Evolutionary conservation across 2,797 vertebrate species (phyloP).

Genomic region (Crenichthys baileyi): DNA sequence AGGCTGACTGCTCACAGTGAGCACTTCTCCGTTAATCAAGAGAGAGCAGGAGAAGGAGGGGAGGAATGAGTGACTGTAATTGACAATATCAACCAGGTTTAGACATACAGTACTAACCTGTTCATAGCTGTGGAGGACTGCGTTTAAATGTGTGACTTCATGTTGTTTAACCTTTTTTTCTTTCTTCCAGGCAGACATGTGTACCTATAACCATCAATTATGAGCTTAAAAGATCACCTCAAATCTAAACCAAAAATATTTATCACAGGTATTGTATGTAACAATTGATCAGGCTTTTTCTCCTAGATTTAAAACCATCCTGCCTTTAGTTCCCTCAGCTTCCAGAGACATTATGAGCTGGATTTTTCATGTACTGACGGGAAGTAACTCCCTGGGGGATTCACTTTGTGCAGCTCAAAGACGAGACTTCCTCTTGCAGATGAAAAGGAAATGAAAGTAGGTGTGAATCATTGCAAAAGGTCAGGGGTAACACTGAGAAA

Average conservation of each 20-base stretch:
- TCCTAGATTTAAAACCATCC: slow-evolving; percentile 21
- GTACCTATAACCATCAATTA: neutral
- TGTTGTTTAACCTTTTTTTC: neutral
- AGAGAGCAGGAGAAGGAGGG: neutral
- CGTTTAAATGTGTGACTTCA: neutral
- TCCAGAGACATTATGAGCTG: slow-evolving; percentile 43
- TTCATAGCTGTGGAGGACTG: neutral
- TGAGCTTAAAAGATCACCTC: neutral
- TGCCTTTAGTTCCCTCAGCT: neutral
- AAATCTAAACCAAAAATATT: slow-evolving; percentile 18
- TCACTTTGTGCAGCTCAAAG: slow-evolving; percentile 41
- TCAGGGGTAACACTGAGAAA: slow-evolving; percentile 22
- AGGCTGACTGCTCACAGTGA: neutral
- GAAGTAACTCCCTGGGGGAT: slow-evolving; percentile 44
- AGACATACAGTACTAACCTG: neutral
- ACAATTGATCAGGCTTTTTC: slow-evolving; percentile 18
- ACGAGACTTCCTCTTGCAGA: slow-evolving; percentile 56
- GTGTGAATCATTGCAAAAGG: slow-evolving; percentile 33
- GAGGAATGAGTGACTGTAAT: neutral
- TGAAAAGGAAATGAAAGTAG: slow-evolving; percentile 65
- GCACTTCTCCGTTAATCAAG: slow-evolving; percentile 2
- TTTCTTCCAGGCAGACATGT: neutral
- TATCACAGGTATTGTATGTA: slow-evolving; percentile 2
- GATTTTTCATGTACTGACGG: slow-evolving; percentile 49
- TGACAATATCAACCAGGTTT: neutral